Evolutionary conservation across 2,113 vertebrate species (phyloP).

Genomic region (Halcyon malimbica): DNA sequence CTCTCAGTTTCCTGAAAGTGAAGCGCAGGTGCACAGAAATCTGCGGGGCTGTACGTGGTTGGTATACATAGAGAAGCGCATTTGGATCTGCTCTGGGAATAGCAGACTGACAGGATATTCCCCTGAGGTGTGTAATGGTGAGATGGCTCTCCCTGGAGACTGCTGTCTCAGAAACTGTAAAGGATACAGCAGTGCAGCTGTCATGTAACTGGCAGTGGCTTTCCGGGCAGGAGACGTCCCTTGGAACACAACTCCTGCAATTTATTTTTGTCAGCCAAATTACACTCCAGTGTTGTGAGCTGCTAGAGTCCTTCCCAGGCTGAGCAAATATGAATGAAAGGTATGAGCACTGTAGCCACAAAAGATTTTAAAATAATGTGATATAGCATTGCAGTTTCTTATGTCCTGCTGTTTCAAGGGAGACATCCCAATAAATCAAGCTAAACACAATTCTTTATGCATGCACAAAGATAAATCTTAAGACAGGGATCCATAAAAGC

Average conservation of each 20-base stretch:
- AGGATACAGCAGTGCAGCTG: neutral
- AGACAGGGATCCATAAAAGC: neutral
- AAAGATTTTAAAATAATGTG: neutral
- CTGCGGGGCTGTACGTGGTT: accelerated
- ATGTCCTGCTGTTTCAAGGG: neutral
- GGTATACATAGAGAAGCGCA: neutral
- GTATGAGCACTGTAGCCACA: neutral
- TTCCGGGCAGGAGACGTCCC: neutral
- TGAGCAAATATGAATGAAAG: slow-evolving; percentile 39
- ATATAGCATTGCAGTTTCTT: neutral
- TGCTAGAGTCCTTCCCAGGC: slow-evolving; percentile 1
- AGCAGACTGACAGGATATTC: neutral
- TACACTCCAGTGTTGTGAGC: neutral
- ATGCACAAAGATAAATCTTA: neutral
- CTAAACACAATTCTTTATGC: neutral
- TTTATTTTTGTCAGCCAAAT: slow-evolving; percentile 49
- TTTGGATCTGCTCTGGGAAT: neutral
- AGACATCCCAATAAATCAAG: neutral
- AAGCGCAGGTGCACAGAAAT: neutral
- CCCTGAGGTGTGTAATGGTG: neutral
- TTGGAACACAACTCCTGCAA: neutral
- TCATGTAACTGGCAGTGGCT: neutral
- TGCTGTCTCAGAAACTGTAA: neutral
- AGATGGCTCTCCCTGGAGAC: neutral
- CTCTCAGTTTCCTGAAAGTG: neutral